phyloP scores from a whole-genome alignment of 2,113 vertebrate species.

The Actenoides hombroni region DNA sequence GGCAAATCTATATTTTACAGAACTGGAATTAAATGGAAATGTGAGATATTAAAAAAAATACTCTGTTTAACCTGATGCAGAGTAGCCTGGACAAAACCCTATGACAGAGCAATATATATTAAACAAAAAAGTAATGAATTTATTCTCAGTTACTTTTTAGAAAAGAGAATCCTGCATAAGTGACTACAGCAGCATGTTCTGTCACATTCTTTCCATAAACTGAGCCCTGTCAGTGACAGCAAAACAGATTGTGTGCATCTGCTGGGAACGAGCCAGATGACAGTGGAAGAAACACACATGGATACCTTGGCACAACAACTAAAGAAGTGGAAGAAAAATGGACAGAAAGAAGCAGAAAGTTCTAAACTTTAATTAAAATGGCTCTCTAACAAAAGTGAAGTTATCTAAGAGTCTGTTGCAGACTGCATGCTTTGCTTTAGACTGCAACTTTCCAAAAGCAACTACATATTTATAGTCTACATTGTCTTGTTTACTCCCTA shows the following conservation, averaged over 20 bases:
- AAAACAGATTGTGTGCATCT: conserved; percentile 88
- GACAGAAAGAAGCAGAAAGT: conserved; percentile 78
- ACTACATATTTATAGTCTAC: neutral
- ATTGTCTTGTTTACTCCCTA: conserved; percentile 21
- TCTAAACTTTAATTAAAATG: conserved; percentile 78
- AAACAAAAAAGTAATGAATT: conserved; percentile 53
- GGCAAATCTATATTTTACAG: neutral
- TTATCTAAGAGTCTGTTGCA: conserved; percentile 66
- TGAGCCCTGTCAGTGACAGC: conserved; percentile 83
- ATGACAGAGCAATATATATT: neutral
- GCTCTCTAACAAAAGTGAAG: conserved; percentile 71
- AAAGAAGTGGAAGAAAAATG: conserved; percentile 76
- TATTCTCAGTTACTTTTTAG: conserved; percentile 70
- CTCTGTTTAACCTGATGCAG: neutral
- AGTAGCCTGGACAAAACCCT: neutral
- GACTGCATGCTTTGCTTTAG: conserved; percentile 40
- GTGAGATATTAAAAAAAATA: neutral
- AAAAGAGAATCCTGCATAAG: conserved; percentile 75
- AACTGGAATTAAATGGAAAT: neutral
- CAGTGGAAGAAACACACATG: conserved; percentile 88
- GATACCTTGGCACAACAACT: conserved; percentile 90
- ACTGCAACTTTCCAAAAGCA: neutral
- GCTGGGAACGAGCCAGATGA: conserved; percentile 94
- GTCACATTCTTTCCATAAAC: conserved; percentile 84
- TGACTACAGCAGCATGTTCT: conserved; percentile 81